A percentile compares a stretch with the other conserved stretches of the same genome.
Conservation (phyloP, 1,140 invertebrate species). For the Orchestia grillus region DNA sequence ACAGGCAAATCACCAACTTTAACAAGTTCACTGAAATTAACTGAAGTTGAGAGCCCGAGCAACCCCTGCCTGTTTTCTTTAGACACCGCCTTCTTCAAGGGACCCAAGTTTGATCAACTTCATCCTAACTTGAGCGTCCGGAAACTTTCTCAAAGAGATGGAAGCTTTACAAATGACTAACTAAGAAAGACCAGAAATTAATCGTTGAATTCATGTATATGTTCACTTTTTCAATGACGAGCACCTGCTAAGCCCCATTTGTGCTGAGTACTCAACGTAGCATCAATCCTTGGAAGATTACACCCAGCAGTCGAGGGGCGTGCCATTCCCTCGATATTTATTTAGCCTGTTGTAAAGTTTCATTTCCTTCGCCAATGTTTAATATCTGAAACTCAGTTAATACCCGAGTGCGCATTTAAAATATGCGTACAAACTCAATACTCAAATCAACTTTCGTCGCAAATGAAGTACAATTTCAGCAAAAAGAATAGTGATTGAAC, state of each 20-base stretch:
- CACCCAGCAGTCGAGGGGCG: background rate
- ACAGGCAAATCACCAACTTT: slow-evolving; percentile 34
- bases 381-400: background rate
- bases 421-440: background rate
- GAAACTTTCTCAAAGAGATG: slow-evolving; percentile 44
- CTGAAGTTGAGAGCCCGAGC: slow-evolving; percentile 24
- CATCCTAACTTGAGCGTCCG: slow-evolving; percentile 40
- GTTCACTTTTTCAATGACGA: background rate
- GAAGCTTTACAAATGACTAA: slow-evolving; percentile 44
- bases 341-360: background rate
- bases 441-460: background rate
- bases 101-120: slow-evolving; percentile 50
- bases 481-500: background rate
- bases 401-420: background rate
- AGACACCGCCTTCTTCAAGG: slow-evolving; percentile 49
- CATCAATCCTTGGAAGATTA: background rate
- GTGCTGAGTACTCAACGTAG: background rate
- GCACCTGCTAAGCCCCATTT: background rate
- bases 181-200: slow-evolving; percentile 38
- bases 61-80: slow-evolving; percentile 49
- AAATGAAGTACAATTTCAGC: background rate
- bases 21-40: slow-evolving; percentile 49
- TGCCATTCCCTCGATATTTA: background rate
- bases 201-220: slow-evolving; percentile 25
- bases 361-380: background rate